These are phyloP conservation scores for Sebastes reedi DNA, from an alignment of 2,797 vertebrate species.

Conservation along the genomic window DNA sequence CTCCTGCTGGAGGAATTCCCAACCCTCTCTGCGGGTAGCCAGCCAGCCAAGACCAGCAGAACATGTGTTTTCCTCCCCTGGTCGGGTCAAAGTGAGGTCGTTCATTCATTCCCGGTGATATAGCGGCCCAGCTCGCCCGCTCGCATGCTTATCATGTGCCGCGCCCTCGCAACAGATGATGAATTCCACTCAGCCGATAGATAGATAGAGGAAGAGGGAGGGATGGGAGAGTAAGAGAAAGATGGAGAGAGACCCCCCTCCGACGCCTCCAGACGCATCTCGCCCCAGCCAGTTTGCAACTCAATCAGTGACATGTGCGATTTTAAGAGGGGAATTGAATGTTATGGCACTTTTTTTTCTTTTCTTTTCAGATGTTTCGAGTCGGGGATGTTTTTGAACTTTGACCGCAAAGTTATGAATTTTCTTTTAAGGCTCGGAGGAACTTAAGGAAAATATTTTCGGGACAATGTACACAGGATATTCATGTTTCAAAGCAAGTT, in stretches of 20 bases:
- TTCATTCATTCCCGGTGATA: constrained; percentile 84
- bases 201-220: constrained; percentile 30
- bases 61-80: constrained; percentile 90
- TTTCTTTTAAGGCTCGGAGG: constrained; percentile 75
- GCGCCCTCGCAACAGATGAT: constrained; percentile 79
- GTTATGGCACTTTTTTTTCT: constrained; percentile 48
- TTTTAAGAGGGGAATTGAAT: constrained; percentile 66
- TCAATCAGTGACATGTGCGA: constrained; percentile 80
- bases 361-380: constrained; percentile 51
- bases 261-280: constrained; percentile 66
- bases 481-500: constrained; percentile 81
- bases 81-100: constrained; percentile 88
- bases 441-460: constrained; percentile 74
- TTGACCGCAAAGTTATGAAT: constrained; percentile 84
- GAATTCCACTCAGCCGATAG: constrained; percentile 77
- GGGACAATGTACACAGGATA: constrained; percentile 77
- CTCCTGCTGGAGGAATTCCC: constrained; percentile 87
- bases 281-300: constrained; percentile 72
- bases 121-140: constrained; percentile 76
- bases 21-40: constrained; percentile 91
- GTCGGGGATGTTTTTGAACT: constrained; percentile 76
- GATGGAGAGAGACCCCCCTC: constrained; percentile 66
- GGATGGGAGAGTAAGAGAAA: constrained; percentile 46
- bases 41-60: constrained; percentile 87
- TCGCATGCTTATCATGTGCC: constrained; percentile 81